Base-by-base conservation (phyloP, 2,797 vertebrate species). In the Coreius guichenoti region DNA sequence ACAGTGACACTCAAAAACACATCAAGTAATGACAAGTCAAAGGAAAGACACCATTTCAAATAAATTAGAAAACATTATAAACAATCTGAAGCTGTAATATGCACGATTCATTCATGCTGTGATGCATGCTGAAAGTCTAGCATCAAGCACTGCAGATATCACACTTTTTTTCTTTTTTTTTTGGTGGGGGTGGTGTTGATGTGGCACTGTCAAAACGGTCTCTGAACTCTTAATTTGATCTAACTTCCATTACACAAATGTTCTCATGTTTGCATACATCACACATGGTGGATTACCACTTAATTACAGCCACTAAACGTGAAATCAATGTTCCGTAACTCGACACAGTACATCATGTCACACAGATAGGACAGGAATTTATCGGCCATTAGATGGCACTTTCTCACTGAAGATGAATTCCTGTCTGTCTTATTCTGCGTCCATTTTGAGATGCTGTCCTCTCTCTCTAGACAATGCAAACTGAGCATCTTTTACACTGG, bases 361-460 rank as follows among this genome's bases (percentile, higher is more conserved):
- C 43, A 54, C 63, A 68, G 19, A 31, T 19, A 58, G 79, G 45
- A 19, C 45, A 33, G n/a, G 23, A 69, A 45, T 80, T 70, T 31
- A 81, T 86, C 90, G 86, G 90, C 94, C 94, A 94, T 93, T 91
- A 95, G 94, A 94, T 94, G 94, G 94, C 94, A 95, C 93, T 94
- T 94, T 86, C 91, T 94, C 92, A 94, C 93, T 92, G 89, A 91
- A 56, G 84, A 82, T 93, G 84, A 92, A 83, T 72, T 82, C 73
- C 17, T 58, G 5, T 63, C n/a, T 43, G 23, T 17, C 47, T 79
- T 31, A 11, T 54, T 56, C 23, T 36, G 54, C 54, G 4, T 81
- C 75, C 63, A 79, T 79, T 83, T 82, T 80, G 51, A 82, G 75
- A 74, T 19, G 4, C 29, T 69, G 56, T 76, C 33, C 56, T 72